Percentiles rank a stretch among this genome's conserved stretches.
Evolutionary conservation across 1,140 invertebrate species (phyloP).

Genomic region (Cardiocondyla obscurior): DNA sequence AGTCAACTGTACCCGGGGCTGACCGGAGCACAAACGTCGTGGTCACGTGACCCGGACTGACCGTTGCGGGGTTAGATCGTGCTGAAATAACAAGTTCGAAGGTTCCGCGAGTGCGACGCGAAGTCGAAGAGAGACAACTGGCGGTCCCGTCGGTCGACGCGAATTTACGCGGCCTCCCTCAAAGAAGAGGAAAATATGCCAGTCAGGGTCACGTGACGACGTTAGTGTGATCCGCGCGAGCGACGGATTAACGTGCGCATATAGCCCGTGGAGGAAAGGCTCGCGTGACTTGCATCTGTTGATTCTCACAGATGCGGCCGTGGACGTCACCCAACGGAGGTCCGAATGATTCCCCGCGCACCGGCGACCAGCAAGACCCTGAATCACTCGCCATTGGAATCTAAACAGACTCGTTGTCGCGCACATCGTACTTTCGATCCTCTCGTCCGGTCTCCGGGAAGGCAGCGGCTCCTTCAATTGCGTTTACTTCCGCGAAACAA

Average conservation of each 20-base stretch:
- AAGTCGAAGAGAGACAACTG: neutral
- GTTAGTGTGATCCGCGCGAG: neutral
- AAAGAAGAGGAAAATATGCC: neutral
- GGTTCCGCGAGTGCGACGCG: neutral
- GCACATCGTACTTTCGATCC: neutral
- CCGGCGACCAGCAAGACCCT: neutral
- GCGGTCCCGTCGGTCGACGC: neutral
- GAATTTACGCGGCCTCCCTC: neutral
- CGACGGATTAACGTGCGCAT: neutral
- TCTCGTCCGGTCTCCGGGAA: neutral
- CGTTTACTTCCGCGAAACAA: neutral
- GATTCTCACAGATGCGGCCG: neutral
- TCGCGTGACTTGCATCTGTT: no score
- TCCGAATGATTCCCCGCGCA: neutral
- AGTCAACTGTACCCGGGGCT: neutral
- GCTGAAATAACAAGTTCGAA: neutral
- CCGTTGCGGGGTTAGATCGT: no score
- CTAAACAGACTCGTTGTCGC: neutral
- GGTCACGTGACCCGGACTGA: slow-evolving; percentile 20
- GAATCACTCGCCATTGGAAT: neutral
- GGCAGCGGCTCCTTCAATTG: neutral
- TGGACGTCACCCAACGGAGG: neutral
- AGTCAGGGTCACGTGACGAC: slow-evolving; percentile 32
- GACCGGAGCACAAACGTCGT: neutral
- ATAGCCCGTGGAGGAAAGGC: no score